Conservation (phyloP, 1,140 invertebrate genomes). For the Megalopta genalis region DNA sequence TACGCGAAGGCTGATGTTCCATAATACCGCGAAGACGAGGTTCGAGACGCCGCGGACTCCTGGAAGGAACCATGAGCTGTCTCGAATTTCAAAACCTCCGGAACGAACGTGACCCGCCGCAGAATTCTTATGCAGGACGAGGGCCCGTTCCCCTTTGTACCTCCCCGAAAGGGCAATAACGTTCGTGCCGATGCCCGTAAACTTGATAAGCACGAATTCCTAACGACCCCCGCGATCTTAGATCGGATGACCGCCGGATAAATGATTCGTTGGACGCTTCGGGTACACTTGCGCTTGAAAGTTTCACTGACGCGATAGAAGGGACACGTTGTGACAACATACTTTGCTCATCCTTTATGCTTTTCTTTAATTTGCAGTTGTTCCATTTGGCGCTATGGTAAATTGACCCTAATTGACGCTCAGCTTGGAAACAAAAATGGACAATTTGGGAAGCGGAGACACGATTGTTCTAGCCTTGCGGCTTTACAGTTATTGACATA, state of each 20-base stretch:
- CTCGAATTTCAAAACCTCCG: constrained; percentile 51
- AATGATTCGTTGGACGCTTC: constrained; percentile 15
- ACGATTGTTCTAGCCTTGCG: too few species aligned
- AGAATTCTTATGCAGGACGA: constrained; percentile 4
- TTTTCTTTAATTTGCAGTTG: too few species aligned
- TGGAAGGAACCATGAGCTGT: constrained; percentile 22
- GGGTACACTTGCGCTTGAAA: neutral
- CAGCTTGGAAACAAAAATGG: too few species aligned
- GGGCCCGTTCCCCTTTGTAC: neutral
- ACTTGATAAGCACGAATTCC: constrained; percentile 53
- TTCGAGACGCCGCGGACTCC: constrained; percentile 6
- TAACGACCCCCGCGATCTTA: constrained; percentile 35
- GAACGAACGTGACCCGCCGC: constrained; percentile 31
- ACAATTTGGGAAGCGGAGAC: too few species aligned
- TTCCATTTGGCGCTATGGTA: too few species aligned
- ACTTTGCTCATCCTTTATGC: too few species aligned
- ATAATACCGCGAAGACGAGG: constrained; percentile 24
- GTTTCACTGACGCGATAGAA: neutral
- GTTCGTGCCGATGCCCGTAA: constrained; percentile 39
- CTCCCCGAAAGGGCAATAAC: constrained; percentile 18
- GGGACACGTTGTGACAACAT: too few species aligned
- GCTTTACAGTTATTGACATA: too few species aligned
- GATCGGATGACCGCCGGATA: neutral
- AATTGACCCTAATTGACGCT: too few species aligned
- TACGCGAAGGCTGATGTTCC: constrained; percentile 7